Conservation (phyloP, 2,888 invertebrate genomes). For the Drosophila eohydei region DNA sequence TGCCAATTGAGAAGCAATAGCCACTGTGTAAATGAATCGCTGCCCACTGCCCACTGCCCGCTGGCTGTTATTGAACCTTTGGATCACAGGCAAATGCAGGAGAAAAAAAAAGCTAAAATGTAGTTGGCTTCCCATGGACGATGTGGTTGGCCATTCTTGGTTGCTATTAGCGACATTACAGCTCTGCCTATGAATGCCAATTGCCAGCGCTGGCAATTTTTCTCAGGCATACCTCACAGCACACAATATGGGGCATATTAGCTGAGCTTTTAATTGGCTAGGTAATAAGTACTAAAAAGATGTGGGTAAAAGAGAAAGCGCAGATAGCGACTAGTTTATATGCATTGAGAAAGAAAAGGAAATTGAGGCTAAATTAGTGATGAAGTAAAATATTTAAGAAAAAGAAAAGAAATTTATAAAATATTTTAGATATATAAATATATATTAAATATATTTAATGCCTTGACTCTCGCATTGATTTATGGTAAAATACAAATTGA, state of each 20-base stretch:
- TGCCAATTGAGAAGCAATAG: constrained; percentile 35
- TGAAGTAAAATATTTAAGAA: no score
- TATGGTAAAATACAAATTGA: neutral
- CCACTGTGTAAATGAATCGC: constrained; percentile 41
- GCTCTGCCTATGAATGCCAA: constrained; percentile 57
- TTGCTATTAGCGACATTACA: constrained; percentile 68
- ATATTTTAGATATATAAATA: no score
- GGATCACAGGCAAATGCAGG: constrained; percentile 4
- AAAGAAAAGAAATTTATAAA: no score
- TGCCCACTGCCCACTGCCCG: neutral
- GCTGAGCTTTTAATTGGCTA: neutral
- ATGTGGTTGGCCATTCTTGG: constrained; percentile 43
- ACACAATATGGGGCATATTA: neutral
- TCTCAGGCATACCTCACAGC: constrained; percentile 10
- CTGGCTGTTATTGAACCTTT: constrained; percentile 3
- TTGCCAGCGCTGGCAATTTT: constrained; percentile 38
- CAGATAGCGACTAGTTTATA: no score
- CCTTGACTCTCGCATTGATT: no score
- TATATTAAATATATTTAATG: no score
- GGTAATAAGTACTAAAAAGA: neutral
- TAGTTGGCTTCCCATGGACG: constrained; percentile 5
- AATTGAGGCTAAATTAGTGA: no score
- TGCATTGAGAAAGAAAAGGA: no score
- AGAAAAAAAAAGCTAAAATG: neutral
- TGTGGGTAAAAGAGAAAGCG: neutral